These are phyloP conservation scores for Ahaetulla prasina DNA, from an alignment of 2,113 vertebrate species.

Conservation along the genomic window DNA sequence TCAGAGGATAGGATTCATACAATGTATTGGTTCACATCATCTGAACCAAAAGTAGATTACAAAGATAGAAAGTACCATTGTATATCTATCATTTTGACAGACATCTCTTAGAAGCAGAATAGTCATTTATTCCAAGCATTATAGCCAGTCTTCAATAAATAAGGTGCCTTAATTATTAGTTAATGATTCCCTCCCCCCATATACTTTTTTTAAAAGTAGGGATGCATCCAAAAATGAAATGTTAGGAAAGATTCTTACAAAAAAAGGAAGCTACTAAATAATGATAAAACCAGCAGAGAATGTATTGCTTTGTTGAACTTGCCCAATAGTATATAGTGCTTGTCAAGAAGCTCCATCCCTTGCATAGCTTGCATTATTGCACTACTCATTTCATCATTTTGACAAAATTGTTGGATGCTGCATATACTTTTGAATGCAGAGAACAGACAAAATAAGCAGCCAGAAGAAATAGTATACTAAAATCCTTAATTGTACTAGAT, in stretches of 20 bases:
- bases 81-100: constrained; percentile 21
- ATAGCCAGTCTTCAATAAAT: not conserved
- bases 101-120: not conserved
- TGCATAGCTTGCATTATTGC: not conserved
- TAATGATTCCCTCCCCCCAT: not conserved
- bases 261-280: not conserved
- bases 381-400: not conserved
- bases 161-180: not conserved
- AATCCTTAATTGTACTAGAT: not conserved
- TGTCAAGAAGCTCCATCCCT: not conserved
- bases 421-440: not conserved
- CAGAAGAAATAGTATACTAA: not conserved
- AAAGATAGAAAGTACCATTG: not conserved
- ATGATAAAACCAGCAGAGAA: not conserved
- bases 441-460: not conserved
- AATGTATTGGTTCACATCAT: not conserved
- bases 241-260: not conserved
- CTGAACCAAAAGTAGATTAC: constrained; percentile 13
- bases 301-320: not conserved
- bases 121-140: constrained; percentile 4
- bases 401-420: not conserved
- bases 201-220: not conserved
- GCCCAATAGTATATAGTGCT: not conserved
- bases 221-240: not conserved
- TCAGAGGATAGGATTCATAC: not conserved